Evolutionary conservation across 2,888 invertebrate species (phyloP), one percentile per base, ranked within the genome.

Genomic region (Plagodis dolabraria): DNA sequence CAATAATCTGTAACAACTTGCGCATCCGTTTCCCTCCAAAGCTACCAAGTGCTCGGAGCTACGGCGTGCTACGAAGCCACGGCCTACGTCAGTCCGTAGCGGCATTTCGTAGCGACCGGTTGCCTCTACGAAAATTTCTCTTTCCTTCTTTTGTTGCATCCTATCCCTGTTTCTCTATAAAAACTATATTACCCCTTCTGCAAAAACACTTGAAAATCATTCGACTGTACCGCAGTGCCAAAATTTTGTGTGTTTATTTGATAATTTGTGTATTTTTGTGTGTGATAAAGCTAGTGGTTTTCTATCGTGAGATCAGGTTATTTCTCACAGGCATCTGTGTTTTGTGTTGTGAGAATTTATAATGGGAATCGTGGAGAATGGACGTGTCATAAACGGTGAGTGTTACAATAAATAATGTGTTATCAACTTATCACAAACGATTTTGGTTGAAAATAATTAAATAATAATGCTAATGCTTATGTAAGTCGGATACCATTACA

Each of bases 11-110:
- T 61, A 63, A 67, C 67, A 69, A 36, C 44, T 55, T 83, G 85
- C 85, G 86, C 60, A 60, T 55, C 50, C 69, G 69, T 64, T 74
- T 75, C 76, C 75, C 76, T 74, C 76, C 76, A 72, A 72, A 70
- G 52, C 55, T 54, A 59, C 46, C 38, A 44, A 38, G 40, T 42
- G 43, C 47, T 59, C 60, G 22, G 22, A 22, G 64, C 56, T 64
- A 61, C 62, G 60, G 35, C 10, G 56, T n/a, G 52, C 64, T 64
- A 60, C 55, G 52, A 40, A 40, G 40, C 40, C 10, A 40, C 40
- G 57, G 60, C 70, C 81, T 86, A 88, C 87, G 87, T 83, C 86
- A 89, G 89, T 89, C 69, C 80, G 82, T 81, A 82, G 78, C 80
- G 64, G 72, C 10, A 51, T 48, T 61, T 64, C 77, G 81, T 75